phyloP scores from a whole-genome alignment of 2,888 invertebrate species.

The Flabesymbios commensalis region DNA sequence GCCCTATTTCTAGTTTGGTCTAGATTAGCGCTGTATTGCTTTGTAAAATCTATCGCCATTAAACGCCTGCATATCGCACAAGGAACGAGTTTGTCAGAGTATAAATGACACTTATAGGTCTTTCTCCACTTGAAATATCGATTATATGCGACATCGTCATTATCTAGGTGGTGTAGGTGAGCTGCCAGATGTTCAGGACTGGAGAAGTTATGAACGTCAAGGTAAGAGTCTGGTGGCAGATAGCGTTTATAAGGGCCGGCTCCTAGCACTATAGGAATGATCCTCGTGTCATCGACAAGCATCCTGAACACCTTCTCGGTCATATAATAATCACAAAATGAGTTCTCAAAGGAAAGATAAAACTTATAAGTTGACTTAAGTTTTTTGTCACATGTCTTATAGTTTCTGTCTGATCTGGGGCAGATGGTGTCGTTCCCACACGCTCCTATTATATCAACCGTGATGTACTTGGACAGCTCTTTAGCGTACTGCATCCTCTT shows the following conservation, averaged over 20 bases:
- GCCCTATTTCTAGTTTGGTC: too few relatives aligned
- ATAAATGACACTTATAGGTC: too few relatives aligned
- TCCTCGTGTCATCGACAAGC: not conserved
- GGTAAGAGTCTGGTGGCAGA: not conserved
- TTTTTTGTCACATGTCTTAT: not conserved
- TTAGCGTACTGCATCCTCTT: not conserved
- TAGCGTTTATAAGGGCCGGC: not conserved
- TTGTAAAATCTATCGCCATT: too few relatives aligned
- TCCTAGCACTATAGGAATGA: not conserved
- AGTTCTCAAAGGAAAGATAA: conserved; percentile 1
- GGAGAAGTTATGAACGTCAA: not conserved
- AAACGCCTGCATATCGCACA: too few relatives aligned
- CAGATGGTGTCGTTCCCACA: not conserved
- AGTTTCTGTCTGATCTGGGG: not conserved
- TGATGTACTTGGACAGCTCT: not conserved
- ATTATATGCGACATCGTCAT: not conserved
- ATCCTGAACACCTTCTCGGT: conserved; percentile 1
- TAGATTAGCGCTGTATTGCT: too few relatives aligned
- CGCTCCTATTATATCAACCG: not conserved
- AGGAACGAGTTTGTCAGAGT: too few relatives aligned
- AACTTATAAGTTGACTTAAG: not conserved
- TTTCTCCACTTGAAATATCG: not conserved
- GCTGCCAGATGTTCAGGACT: not conserved
- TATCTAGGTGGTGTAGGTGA: not conserved
- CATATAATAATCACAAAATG: not conserved